These are phyloP conservation scores for Denticeps clupeoides DNA, from an alignment of 2,797 vertebrate genomes.

Conservation along the genomic window DNA sequence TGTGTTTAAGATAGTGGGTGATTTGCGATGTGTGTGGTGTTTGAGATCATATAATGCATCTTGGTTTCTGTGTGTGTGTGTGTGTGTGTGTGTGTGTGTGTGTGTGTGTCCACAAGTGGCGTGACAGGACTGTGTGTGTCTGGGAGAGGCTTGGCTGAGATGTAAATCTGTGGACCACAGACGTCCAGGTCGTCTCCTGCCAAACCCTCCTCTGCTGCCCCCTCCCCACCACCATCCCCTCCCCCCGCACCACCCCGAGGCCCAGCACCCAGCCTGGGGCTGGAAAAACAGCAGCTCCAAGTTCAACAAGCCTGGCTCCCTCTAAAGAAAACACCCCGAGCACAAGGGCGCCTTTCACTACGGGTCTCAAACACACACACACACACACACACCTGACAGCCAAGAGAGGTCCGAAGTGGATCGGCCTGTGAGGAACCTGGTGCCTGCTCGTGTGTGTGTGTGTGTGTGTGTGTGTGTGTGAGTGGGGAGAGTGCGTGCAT, in stretches of 20 bases:
- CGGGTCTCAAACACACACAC: slow-evolving; percentile 7
- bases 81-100: slow-evolving; percentile 30
- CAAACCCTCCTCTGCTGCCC: neutral
- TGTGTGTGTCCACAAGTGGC: neutral
- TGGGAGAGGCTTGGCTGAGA: slow-evolving; percentile 35
- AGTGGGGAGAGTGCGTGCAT: slow-evolving; percentile 17
- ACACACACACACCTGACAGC: slow-evolving; percentile 21
- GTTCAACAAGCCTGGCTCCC: slow-evolving; percentile 24
- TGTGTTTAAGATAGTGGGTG: too few relatives aligned
- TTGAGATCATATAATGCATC: slow-evolving; percentile 3
- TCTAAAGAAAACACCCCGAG: slow-evolving; percentile 27
- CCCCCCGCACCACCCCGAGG: slow-evolving; percentile 40
- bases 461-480: slow-evolving; percentile 12
- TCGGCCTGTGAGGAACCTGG: slow-evolving; percentile 18
- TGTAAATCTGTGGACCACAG: neutral
- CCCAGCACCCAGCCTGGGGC: slow-evolving; percentile 9
- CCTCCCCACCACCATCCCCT: slow-evolving; percentile 9
- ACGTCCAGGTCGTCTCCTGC: neutral
- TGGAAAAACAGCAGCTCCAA: slow-evolving; percentile 27
- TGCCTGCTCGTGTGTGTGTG: slow-evolving; percentile 11
- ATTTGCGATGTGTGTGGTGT: too few relatives aligned
- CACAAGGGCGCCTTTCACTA: slow-evolving; percentile 31
- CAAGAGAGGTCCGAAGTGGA: slow-evolving; percentile 25
- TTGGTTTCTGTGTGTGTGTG: too few relatives aligned
- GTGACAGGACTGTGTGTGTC: neutral